Percentiles rank a stretch among this genome's conserved stretches.
Conservation (phyloP, 2,888 invertebrate species). For the Achlya flavicornis region DNA sequence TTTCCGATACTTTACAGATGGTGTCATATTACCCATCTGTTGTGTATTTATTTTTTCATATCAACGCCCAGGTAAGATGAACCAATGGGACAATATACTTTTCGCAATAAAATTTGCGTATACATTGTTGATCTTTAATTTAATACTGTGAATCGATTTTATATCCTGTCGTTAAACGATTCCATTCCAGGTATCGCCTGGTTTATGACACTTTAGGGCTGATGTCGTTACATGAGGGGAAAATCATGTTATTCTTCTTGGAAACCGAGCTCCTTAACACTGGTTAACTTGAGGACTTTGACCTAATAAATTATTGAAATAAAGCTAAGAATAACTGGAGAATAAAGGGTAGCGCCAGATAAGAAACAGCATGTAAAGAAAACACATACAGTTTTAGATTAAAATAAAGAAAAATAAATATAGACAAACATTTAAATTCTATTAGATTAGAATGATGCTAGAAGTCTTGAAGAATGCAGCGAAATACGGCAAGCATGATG, state of each 20-base stretch:
- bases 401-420: too few relatives aligned
- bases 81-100: slow-evolving; percentile 20
- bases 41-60: background rate
- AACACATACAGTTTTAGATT: too few relatives aligned
- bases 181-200: slow-evolving; percentile 33
- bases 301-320: background rate
- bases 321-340: too few relatives aligned
- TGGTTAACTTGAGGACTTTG: background rate
- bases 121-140: slow-evolving; percentile 43
- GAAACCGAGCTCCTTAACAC: background rate
- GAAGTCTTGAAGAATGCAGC: too few relatives aligned
- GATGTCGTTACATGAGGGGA: background rate
- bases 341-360: too few relatives aligned
- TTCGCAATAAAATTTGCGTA: slow-evolving; percentile 35
- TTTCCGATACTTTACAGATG: background rate
- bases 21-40: background rate
- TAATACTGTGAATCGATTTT: slow-evolving; percentile 40
- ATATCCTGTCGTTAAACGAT: slow-evolving; percentile 47
- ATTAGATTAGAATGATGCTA: too few relatives aligned
- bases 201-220: slow-evolving; percentile 34
- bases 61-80: slow-evolving; percentile 26
- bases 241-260: background rate
- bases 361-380: too few relatives aligned
- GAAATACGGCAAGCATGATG: too few relatives aligned
- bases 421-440: too few relatives aligned